These are phyloP conservation scores for Ornithorhynchus anatinus DNA, from an alignment of 2,113 vertebrate species.

Conservation along the genomic window DNA sequence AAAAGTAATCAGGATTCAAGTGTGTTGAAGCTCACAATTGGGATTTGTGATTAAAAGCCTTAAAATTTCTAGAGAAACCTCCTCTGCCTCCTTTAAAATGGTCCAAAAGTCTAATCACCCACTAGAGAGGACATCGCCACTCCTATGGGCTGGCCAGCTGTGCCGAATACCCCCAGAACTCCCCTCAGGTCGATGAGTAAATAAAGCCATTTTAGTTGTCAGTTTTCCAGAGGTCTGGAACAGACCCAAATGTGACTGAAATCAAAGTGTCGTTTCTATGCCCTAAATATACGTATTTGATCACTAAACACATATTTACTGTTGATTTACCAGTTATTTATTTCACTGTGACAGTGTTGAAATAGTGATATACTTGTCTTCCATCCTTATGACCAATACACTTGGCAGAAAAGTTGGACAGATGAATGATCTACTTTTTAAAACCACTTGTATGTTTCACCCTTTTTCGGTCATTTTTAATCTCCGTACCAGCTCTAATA, in stretches of 20 bases:
- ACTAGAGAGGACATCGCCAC: slow-evolving; percentile 35
- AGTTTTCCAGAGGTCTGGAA: slow-evolving; percentile 52
- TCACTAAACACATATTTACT: slow-evolving; percentile 20
- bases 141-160: slow-evolving; percentile 46
- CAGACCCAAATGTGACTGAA: slow-evolving; percentile 34
- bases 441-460: slow-evolving; percentile 5
- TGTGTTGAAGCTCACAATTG: slow-evolving; percentile 64
- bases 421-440: slow-evolving; percentile 4
- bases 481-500: not conserved
- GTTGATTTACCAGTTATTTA: slow-evolving; percentile 35
- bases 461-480: slow-evolving; percentile 49
- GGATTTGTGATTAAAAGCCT: slow-evolving; percentile 63
- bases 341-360: slow-evolving; percentile 27
- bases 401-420: slow-evolving; percentile 18
- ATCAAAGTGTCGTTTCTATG: slow-evolving; percentile 22
- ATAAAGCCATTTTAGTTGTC: slow-evolving; percentile 11
- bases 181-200: slow-evolving; percentile 27
- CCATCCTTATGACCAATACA: not conserved
- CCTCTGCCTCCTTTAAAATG: slow-evolving; percentile 64
- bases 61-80: slow-evolving; percentile 36
- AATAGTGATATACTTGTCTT: slow-evolving; percentile 16
- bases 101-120: slow-evolving; percentile 71
- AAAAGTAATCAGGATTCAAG: slow-evolving; percentile 72
- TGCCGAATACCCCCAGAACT: slow-evolving; percentile 25
- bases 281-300: slow-evolving; percentile 19